Evolutionary conservation across 2,888 invertebrate species (phyloP).

Genomic region (Lithophane socia): DNA sequence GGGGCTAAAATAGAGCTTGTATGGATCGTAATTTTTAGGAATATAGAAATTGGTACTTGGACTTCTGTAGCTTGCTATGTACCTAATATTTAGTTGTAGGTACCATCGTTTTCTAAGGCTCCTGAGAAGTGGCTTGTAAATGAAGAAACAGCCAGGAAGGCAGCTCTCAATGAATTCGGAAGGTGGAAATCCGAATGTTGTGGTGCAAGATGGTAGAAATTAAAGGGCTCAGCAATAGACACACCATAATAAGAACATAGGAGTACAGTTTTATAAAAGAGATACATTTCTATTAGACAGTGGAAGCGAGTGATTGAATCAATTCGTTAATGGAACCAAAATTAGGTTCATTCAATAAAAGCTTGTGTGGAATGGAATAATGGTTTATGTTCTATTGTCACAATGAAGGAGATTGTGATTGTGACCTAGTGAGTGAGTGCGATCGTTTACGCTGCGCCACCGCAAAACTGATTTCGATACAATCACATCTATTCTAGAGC

Average conservation of each 20-base stretch:
- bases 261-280: background rate
- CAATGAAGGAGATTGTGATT: background rate
- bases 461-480: background rate
- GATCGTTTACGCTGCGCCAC: background rate
- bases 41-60: background rate
- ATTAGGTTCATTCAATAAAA: slow-evolving; percentile 9
- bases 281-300: background rate
- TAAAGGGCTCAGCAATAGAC: too few relatives aligned
- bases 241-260: background rate
- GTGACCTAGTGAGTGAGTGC: background rate
- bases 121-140: background rate
- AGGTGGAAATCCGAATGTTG: background rate
- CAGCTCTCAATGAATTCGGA: background rate
- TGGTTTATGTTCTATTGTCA: background rate
- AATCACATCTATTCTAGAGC: background rate
- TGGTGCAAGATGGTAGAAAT: background rate
- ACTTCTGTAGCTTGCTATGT: background rate
- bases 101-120: background rate
- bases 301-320: background rate
- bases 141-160: background rate
- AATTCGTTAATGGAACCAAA: slow-evolving; percentile 13
- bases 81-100: background rate
- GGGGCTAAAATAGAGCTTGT: background rate
- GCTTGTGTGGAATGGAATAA: background rate
- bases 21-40: background rate